Base-by-base conservation (phyloP, 1,140 invertebrate genomes). In the Carcinoscorpius rotundicauda region DNA sequence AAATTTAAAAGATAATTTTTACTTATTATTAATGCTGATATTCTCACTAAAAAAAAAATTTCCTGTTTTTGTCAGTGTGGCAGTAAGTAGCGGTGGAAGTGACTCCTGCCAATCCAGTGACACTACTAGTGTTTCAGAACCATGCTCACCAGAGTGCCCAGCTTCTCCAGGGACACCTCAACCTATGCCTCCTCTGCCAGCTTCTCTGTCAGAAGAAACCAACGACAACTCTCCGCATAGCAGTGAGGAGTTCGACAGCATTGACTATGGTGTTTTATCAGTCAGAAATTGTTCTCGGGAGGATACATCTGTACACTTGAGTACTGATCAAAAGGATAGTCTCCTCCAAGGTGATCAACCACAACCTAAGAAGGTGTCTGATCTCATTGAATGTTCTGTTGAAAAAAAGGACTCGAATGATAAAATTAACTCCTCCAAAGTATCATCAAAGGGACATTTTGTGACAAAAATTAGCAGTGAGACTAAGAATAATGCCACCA, bases 11-110 rank as follows among this genome's bases (percentile, higher is more conserved):
- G 29, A 29, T 29, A 29, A 29, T 29, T 29, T 29, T 29, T 29
- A 29, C 29, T 29, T 0, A 29, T 29, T 29, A 29, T 29, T 29
- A 29, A 29, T 29, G 29, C 29, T 29, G 29, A 29, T 29, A 29
- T 29, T 29, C 29, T 29, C 29, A 29, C 29, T 29, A 29, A 29
- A 0, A 29, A 0, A 29, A 29, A 29, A 29, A 29, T 73, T 64
- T 74, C 73, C 64, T 73, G 74, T 52, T 75, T 72, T 49, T 58
- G 53, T 9, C 61, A 68, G 66, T 61, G 64, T 68, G 57, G 66
- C 57, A 49, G 63, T 61, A 4, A 68, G 66, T 58, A 68, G 61
- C 52, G 64, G 64, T 58, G 62, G 66, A 60, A 63, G 64, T 4
- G 66, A 68, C 52, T 65, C 66, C n/a, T 68, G 66, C 51, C 63